Evolutionary conservation across 2,888 invertebrate species (phyloP), one percentile per base, ranked within the genome.

Genomic region (Operophtera brumata): DNA sequence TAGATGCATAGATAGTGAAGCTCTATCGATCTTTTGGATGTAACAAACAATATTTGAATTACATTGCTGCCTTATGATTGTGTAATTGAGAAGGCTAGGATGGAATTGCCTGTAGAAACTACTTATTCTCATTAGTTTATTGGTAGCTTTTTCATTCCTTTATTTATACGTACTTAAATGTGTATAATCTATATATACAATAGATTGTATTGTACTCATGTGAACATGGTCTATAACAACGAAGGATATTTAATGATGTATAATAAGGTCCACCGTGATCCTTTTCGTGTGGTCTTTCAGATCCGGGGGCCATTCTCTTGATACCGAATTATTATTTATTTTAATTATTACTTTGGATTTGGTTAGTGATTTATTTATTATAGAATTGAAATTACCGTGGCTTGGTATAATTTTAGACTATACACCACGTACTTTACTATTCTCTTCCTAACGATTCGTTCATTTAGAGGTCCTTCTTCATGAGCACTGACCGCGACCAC

Each of bases 291-390:
- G 42, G 39, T 54, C 53, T n/a, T n/a, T 28, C 37, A 35, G 49
- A 48, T 48, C 28, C 46, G 44, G 72, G 66, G 69, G 68, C 66
- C 62, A 62, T 72, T 75, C 78, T 79, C 78, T 80, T 74, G 70
- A 73, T 71, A 65, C 75, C 77, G 80, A 83, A 82, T 84, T 82
- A 78, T 77, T 69, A 56, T 62, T 68, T 64, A 49, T 59, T 52
- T 55, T 68, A 46, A 30, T 30, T 30, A 30, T 30, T 57, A 56
- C 54, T 54, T 50, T 54, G 11, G 12, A 61, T 59, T 75, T 66
- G 70, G 71, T 76, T 78, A 75, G 75, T 76, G 70, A 75, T 69
- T 75, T 65, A 67, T 69, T 72, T n/a, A n/a, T n/a, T n/a, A n/a
- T n/a, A n/a, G n/a, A n/a, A n/a, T n/a, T n/a, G n/a, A n/a, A n/a